Percentiles rank a stretch among this genome's conserved stretches.
Evolutionary conservation across 2,888 invertebrate species (phyloP).

Genomic region (Noctua comes): DNA sequence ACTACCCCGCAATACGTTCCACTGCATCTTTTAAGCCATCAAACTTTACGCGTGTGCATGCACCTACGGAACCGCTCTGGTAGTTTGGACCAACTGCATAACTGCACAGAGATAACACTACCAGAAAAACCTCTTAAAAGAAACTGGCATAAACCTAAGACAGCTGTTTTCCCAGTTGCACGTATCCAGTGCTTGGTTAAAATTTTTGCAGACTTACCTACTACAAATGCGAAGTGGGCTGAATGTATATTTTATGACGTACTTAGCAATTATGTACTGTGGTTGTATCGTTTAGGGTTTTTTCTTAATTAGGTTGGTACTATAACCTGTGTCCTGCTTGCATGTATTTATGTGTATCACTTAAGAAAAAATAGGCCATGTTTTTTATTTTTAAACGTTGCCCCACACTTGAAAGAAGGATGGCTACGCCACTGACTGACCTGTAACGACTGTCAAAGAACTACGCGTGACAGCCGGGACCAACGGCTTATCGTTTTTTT

Average conservation of each 20-base stretch:
- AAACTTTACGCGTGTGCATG: conserved; percentile 41
- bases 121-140: conserved; percentile 32
- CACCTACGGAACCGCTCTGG: conserved; percentile 15
- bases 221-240: conserved; percentile 30
- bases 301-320: conserved; percentile 10
- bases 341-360: conserved; percentile 5
- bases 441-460: not conserved
- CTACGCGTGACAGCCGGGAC: not conserved
- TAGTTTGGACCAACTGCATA: conserved; percentile 15
- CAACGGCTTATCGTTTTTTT: not conserved
- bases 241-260: conserved; percentile 52
- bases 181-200: conserved; percentile 29
- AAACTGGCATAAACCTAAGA: conserved; percentile 36
- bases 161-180: conserved; percentile 4
- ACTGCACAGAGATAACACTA: conserved; percentile 11
- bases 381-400: no score
- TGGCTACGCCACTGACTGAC: not conserved
- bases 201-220: conserved; percentile 48
- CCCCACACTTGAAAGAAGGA: no score
- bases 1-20: not conserved
- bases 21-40: conserved; percentile 37
- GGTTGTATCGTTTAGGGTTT: conserved; percentile 28
- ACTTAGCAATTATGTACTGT: conserved; percentile 47
- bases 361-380: no score
- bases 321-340: not conserved